Percentiles rank a stretch among this genome's conserved stretches.
Conservation (phyloP, 2,797 vertebrate genomes). For the Lophotriccus pileatus region DNA sequence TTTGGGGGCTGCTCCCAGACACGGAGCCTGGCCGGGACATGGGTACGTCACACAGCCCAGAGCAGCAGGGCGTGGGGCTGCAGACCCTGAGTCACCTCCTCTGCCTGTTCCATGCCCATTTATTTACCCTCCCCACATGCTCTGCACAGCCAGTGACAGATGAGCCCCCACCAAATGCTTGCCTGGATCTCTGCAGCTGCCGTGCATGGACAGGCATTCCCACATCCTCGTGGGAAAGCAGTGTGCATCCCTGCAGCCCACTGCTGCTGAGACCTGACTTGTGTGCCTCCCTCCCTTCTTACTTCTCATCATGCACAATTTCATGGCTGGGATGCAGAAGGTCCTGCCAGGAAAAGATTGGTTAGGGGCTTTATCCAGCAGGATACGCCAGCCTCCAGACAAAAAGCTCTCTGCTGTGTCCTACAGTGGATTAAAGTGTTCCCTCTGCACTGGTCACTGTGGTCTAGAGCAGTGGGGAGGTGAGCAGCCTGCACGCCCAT, state of each 20-base stretch:
- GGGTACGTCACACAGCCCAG: rapidly evolving
- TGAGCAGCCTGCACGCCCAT: not conserved
- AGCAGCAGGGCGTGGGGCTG: not conserved
- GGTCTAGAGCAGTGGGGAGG: not conserved
- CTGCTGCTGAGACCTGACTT: not conserved
- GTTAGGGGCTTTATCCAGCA: not conserved
- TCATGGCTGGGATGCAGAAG: not conserved
- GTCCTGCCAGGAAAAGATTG: not conserved
- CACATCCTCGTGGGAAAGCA: not conserved
- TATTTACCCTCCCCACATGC: not conserved
- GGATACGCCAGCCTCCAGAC: not conserved
- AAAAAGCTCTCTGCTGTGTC: not conserved
- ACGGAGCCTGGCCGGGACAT: rapidly evolving
- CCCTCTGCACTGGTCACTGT: not conserved
- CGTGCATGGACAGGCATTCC: rapidly evolving
- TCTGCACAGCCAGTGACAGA: rapidly evolving
- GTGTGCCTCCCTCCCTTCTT: rapidly evolving
- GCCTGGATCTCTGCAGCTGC: not conserved
- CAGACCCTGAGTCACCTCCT: not conserved
- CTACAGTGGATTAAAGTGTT: not conserved
- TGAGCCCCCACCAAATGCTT: rapidly evolving
- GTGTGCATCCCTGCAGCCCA: not conserved
- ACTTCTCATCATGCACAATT: not conserved
- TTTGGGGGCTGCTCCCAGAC: rapidly evolving
- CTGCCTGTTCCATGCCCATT: not conserved